phyloP scores from a whole-genome alignment of 2,113 vertebrate species.

The Stegastes partitus region DNA sequence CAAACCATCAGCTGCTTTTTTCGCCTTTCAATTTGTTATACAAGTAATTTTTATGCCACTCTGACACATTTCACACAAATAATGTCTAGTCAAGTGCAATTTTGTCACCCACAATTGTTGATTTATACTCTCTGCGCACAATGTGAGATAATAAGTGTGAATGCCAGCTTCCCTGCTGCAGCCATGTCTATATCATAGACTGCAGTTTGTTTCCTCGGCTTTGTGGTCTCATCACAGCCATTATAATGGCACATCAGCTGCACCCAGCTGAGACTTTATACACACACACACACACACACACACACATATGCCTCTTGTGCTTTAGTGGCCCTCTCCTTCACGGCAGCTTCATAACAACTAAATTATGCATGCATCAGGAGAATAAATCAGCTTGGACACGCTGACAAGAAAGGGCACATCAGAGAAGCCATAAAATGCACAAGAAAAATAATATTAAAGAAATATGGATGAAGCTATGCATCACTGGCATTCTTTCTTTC shows the following conservation, averaged over 20 bases:
- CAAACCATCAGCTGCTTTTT: constrained; percentile 8
- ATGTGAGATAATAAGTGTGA: constrained; percentile 63
- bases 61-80: constrained; percentile 51
- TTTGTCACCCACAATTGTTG: constrained; percentile 53
- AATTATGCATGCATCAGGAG: constrained; percentile 84
- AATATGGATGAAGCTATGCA: constrained; percentile 62
- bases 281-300: constrained; percentile 32
- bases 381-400: constrained; percentile 83
- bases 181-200: constrained; percentile 52
- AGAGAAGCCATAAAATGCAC: constrained; percentile 70
- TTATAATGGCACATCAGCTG: constrained; percentile 71
- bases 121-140: constrained; percentile 47
- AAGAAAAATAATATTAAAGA: constrained; percentile 74
- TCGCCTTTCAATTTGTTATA: constrained; percentile 25
- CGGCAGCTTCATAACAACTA: constrained; percentile 76
- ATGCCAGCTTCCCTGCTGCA: constrained; percentile 45
- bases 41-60: constrained; percentile 24
- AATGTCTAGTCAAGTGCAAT: constrained; percentile 44
- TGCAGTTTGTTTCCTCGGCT: constrained; percentile 55
- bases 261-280: constrained; percentile 67
- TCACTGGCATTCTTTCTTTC: constrained; percentile 29
- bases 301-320: constrained; percentile 58
- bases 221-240: constrained; percentile 67
- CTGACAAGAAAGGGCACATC: constrained; percentile 83
- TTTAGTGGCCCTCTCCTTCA: constrained; percentile 75